Evolutionary conservation across 2,888 invertebrate species (phyloP), one percentile per base, ranked within the genome.

Genomic region (Scaeva pyrastri): DNA sequence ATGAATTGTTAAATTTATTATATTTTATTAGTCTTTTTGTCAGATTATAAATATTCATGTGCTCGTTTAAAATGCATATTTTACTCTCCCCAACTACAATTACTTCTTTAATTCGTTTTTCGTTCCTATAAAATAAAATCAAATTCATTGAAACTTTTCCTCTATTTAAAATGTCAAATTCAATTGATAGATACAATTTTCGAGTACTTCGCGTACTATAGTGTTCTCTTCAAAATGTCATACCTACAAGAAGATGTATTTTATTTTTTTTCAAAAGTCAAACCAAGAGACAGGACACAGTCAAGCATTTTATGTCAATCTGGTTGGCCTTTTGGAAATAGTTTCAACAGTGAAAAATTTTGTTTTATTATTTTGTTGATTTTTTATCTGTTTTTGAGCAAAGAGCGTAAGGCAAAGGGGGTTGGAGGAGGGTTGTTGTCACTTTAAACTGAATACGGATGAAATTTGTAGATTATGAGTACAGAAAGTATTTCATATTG

Each of bases 281-380:
- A 56, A 31, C n/a, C 52, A 0, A 55, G 4, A 26, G n/a, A 55
- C 16, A n/a, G 55, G 4, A 26, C 8, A 55, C 16, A n/a, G 55
- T n/a, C 26, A 55, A 55, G n/a, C 31, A 31, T 56, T 56, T 56
- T 5, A 56, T 31, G 31, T 56, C 56, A 56, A 56, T 31, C n/a
- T 56, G 16, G 56, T 56, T 36, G 31, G 11, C 56, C 16, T 31
- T 56, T 56, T 31, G 16, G 5, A 19, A 36, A 56, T 6, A 11
- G 6, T 16, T 36, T 19, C 16, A 56, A 16, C 56, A 36, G 16
- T 36, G 12, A 31, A 23, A 23, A 56, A 31, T 56, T 36, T 56
- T 31, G 56, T 56, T 16, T 56, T 36, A 19, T 5, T 26, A 2
- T 31, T 5, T 31, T 31, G 6, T 31, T 31, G 0, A 5, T 7